A percentile compares a stretch with the other conserved stretches of the same genome.
These are phyloP conservation scores for Phaethon lepturus DNA, from an alignment of 2,113 vertebrate species.

Conservation along the genomic window DNA sequence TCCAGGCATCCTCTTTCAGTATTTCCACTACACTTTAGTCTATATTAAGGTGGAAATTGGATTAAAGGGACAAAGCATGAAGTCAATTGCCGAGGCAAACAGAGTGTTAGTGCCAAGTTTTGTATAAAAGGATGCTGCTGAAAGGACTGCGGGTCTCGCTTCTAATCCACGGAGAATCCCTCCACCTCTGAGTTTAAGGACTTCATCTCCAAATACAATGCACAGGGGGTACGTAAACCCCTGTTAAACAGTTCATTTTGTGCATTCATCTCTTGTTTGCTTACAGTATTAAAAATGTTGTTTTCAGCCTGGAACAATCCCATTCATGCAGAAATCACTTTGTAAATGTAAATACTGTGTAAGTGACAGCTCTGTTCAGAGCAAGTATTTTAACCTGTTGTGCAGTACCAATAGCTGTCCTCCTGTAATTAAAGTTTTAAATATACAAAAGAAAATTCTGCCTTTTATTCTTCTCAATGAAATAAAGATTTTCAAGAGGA, in stretches of 20 bases:
- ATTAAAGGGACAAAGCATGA: constrained; percentile 58
- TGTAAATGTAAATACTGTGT: constrained; percentile 35
- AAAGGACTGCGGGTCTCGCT: background rate
- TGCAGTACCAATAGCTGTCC: background rate
- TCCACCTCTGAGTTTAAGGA: constrained; percentile 43
- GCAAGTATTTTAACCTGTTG: background rate
- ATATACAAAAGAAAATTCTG: background rate
- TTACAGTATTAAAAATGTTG: constrained; percentile 55
- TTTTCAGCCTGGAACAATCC: constrained; percentile 42
- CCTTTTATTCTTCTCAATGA: background rate
- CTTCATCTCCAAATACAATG: constrained; percentile 45
- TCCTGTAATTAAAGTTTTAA: background rate
- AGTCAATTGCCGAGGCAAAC: constrained; percentile 51
- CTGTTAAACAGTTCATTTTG: constrained; percentile 61
- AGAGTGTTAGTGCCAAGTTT: constrained; percentile 48
- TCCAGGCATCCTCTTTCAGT: constrained; percentile 28
- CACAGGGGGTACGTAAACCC: constrained; percentile 56
- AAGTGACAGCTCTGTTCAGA: constrained; percentile 14
- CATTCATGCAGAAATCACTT: constrained; percentile 39
- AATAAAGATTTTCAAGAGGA: background rate
- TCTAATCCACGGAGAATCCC: constrained; percentile 39
- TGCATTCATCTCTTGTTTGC: constrained; percentile 47
- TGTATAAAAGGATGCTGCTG: constrained; percentile 29
- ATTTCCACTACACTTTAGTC: constrained; percentile 37
- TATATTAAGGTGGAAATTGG: constrained; percentile 57